A percentile compares a stretch with the other conserved stretches of the same genome.
phyloP scores from a whole-genome alignment of 64 coral and sea anemone genomes.

The Porites australiensis region DNA sequence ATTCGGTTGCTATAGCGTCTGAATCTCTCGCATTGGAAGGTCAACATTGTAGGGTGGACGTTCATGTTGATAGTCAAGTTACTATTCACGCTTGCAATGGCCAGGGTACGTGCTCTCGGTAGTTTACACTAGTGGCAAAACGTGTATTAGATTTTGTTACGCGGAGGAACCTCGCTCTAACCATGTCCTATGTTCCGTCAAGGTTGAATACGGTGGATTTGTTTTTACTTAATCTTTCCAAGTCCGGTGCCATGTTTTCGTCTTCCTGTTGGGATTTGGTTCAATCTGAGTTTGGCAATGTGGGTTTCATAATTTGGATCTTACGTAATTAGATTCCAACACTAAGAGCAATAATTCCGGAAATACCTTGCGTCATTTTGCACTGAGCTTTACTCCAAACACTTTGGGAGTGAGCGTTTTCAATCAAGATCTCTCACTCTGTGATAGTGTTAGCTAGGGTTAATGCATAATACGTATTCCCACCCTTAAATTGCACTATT shows the following conservation, averaged over 20 bases:
- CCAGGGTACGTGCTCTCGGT: neutral
- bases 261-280: neutral
- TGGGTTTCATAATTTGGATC: slow-evolving; percentile 28
- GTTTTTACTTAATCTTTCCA: slow-evolving; percentile 11
- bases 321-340: slow-evolving; percentile 66
- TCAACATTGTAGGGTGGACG: neutral
- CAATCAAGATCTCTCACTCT: slow-evolving; percentile 7
- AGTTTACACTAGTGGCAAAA: neutral
- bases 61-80: slow-evolving; percentile 29
- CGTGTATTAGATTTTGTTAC: neutral
- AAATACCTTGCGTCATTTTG: slow-evolving; percentile 21
- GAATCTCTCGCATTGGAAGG: neutral
- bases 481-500: slow-evolving; percentile 12
- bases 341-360: neutral
- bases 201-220: slow-evolving; percentile 16
- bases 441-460: neutral
- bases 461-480: slow-evolving; percentile 43
- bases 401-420: slow-evolving; percentile 41
- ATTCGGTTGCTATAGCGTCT: neutral
- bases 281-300: slow-evolving; percentile 22
- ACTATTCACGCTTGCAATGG: slow-evolving; percentile 19
- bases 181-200: slow-evolving; percentile 34
- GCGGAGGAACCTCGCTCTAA: neutral
- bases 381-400: neutral
- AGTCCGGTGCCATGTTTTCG: slow-evolving; percentile 17